Percentiles rank a stretch among this genome's conserved stretches.
These are phyloP conservation scores for Sinonovacula constricta DNA, from an alignment of 1,140 invertebrate species.

Conservation along the genomic window DNA sequence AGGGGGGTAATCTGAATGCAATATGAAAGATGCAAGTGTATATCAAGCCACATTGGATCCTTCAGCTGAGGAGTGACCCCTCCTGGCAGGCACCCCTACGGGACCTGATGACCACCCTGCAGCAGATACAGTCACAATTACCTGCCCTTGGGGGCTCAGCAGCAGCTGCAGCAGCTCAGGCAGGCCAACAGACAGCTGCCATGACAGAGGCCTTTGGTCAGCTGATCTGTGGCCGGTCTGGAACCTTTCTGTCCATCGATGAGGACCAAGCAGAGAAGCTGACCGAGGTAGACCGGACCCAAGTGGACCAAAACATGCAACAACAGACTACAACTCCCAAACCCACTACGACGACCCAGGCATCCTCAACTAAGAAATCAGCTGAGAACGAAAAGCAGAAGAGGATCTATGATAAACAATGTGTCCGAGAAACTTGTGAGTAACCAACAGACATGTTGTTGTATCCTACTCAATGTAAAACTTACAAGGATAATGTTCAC, in stretches of 20 bases:
- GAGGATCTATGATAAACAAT: slow-evolving; percentile 13
- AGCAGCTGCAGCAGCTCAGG: no score
- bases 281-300: slow-evolving; percentile 8
- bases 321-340: neutral
- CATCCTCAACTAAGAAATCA: neutral
- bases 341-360: neutral
- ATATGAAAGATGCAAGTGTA: neutral
- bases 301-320: neutral
- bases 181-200: neutral
- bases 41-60: no score
- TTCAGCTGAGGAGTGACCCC: slow-evolving; percentile 16
- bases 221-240: slow-evolving; percentile 36
- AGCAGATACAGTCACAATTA: slow-evolving; percentile 7
- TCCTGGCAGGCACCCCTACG: slow-evolving; percentile 32
- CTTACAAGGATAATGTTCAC: no score
- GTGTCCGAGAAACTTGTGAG: slow-evolving; percentile 45
- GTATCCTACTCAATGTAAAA: no score
- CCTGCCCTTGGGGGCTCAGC: neutral
- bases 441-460: no score
- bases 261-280: slow-evolving; percentile 9
- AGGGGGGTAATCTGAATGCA: neutral
- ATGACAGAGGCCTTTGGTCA: neutral
- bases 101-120: neutral
- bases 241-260: slow-evolving; percentile 22
- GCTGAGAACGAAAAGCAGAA: neutral